Evolutionary conservation across 2,113 vertebrate genomes (phyloP), one percentile per base, ranked within the genome.

Genomic region (Hemichromis elongatus): DNA sequence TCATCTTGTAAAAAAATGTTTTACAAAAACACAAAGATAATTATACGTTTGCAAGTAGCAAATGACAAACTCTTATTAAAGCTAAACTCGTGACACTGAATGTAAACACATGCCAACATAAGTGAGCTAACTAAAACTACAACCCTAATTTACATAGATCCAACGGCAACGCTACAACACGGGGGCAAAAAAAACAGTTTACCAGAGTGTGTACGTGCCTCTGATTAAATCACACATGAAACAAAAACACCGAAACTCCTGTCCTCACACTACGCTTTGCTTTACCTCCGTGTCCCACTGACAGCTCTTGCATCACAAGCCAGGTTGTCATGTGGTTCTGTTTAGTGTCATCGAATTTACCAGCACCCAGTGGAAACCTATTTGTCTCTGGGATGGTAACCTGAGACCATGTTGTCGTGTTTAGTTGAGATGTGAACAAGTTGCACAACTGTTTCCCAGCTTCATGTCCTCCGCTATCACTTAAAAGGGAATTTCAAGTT

Each of bases 361-460:
- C 88, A 85, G 78, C 82, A 77, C 83, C 79, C 45, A 77, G 85
- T 82, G 75, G 85, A 75, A 89, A 85, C 68, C 77, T 77, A 75
- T 87, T 83, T 80, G 80, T 90, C 81, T 87, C 70, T 35, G 55
- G 79, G 79, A 66, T 81, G 68, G 92, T 83, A 94, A 95, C 90
- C 66, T 11, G 87, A 94, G 93, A 87, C 82, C 61, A 55, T 82
- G 91, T 77, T 93, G 84, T 83, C 79, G 79, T 91, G 90, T 92
- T 84, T 26, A n/a, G 75, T 83, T 4, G 33, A 80, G 79, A 45
- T 54, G 11, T 24, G 33, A 59, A 82, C 42, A 77, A 30, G 86
- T 94, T 94, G 86, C 86, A 81, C 81, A 93, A 92, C 85, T 33
- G 12, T 73, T 42, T 47, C 63, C 68, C 61, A 1, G 8, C 68